These are phyloP conservation scores for Stigmatopora argus DNA, from an alignment of 2,113 vertebrate genomes.

Conservation along the genomic window DNA sequence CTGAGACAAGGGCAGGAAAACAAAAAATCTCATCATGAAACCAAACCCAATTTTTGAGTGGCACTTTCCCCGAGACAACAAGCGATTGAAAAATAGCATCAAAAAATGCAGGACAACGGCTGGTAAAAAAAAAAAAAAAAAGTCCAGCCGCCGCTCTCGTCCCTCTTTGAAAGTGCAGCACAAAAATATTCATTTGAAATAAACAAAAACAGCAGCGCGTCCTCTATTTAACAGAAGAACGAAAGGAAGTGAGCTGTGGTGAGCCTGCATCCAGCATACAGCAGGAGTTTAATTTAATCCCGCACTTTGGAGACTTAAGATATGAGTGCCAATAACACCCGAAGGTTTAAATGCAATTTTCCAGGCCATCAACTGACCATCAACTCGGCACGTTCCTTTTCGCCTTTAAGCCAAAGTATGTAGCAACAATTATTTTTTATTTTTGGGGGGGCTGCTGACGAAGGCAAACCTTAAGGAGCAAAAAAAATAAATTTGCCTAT, in stretches of 20 bases:
- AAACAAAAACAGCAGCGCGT: slow-evolving; percentile 26
- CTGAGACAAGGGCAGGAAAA: slow-evolving; percentile 41
- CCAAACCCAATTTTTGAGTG: slow-evolving; percentile 49
- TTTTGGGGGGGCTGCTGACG: slow-evolving; percentile 41
- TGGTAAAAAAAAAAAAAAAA: neutral
- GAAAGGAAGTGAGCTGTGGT: slow-evolving; percentile 18
- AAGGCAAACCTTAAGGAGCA: slow-evolving; percentile 11
- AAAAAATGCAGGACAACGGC: neutral
- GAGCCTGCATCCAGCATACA: slow-evolving; percentile 53
- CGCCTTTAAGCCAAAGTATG: slow-evolving; percentile 51
- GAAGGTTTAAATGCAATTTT: slow-evolving; percentile 75
- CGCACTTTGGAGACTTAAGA: slow-evolving; percentile 51
- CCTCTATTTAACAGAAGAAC: slow-evolving; percentile 18
- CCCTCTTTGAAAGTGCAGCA: neutral
- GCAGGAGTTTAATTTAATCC: slow-evolving; percentile 60
- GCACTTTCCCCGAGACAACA: slow-evolving; percentile 57
- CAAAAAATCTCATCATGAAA: slow-evolving; percentile 58
- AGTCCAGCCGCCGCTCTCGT: neutral
- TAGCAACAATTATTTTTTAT: slow-evolving; percentile 34
- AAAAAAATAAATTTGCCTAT: neutral
- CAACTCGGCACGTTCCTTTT: slow-evolving; percentile 53
- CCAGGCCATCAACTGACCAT: slow-evolving; percentile 72
- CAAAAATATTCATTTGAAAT: slow-evolving; percentile 11
- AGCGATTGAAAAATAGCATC: slow-evolving; percentile 35
- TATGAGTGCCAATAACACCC: slow-evolving; percentile 65